A percentile compares a stretch with the other conserved stretches of the same genome.
Conservation (phyloP, 2,113 vertebrate genomes). For the Lasiurus cinereus region DNA sequence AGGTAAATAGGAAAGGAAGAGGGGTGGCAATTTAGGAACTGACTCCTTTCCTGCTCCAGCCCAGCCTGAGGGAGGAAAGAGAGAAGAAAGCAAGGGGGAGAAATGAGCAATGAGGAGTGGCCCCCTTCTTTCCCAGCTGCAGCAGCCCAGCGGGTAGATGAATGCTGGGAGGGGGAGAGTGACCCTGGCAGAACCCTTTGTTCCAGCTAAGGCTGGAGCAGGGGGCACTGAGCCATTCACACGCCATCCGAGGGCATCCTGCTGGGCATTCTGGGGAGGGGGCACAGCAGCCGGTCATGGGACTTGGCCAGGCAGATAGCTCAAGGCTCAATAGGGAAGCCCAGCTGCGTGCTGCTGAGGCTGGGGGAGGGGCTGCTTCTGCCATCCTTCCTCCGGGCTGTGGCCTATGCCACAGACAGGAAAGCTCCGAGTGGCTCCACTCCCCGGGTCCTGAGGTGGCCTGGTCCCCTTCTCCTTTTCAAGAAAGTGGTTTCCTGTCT, state of each 20-base stretch:
- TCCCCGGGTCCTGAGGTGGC: not conserved
- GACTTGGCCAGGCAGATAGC: conserved; percentile 89
- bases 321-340: conserved; percentile 84
- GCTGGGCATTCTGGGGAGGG: conserved; percentile 90
- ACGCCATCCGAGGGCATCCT: conserved; percentile 91
- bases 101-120: conserved; percentile 83
- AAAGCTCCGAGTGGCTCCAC: conserved; percentile 23
- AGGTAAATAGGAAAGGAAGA: not conserved
- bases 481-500: not conserved
- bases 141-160: conserved; percentile 71
- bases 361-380: conserved; percentile 51
- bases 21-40: not conserved
- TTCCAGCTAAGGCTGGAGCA: conserved; percentile 89
- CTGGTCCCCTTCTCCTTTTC: not conserved
- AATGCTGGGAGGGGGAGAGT: conserved; percentile 82
- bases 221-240: conserved; percentile 89
- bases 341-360: conserved; percentile 56
- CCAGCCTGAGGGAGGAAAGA: conserved; percentile 27
- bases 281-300: conserved; percentile 89
- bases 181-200: conserved; percentile 91
- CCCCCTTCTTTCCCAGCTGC: conserved; percentile 70
- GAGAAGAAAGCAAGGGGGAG: conserved; percentile 72
- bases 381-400: conserved; percentile 15
- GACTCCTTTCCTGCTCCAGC: not conserved
- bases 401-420: not conserved